A percentile compares a stretch with the other conserved stretches of the same genome.
Conservation (phyloP, 2,797 vertebrate species). For the Nannoperca australis region DNA sequence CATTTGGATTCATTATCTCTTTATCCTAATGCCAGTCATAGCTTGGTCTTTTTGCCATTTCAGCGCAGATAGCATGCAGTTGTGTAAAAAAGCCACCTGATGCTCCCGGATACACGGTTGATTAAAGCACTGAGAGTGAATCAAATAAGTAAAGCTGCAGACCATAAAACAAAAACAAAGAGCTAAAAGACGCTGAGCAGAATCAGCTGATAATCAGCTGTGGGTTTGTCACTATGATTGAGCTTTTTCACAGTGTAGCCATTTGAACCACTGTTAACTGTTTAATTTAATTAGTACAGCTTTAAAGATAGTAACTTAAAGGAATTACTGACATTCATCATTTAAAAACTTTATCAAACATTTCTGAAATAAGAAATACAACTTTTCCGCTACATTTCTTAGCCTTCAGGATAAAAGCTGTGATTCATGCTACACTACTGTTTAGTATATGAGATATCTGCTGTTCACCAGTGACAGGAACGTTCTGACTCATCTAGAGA, state of each 20-base stretch:
- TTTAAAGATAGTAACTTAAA: neutral
- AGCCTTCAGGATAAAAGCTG: neutral
- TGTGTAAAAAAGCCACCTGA: neutral
- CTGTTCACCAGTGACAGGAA: conserved; percentile 1
- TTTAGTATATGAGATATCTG: neutral
- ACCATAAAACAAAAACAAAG: neutral
- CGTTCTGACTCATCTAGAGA: conserved; percentile 19
- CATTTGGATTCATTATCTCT: neutral
- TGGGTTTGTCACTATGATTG: no score
- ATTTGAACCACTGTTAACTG: neutral
- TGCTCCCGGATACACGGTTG: neutral
- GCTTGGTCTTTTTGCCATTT: neutral
- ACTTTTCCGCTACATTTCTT: neutral
- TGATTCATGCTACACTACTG: neutral
- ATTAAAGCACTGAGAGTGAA: neutral
- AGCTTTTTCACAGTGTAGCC: no score
- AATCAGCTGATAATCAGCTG: neutral
- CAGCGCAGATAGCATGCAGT: neutral
- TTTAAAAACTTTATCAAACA: neutral
- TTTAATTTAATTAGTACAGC: neutral
- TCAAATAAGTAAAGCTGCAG: neutral
- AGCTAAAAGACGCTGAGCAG: neutral
- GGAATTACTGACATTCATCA: no score
- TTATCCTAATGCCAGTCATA: no score
- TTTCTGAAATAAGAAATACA: neutral